Base-by-base conservation (phyloP, 2,113 vertebrate genomes). In the Sceloporus tristichus region DNA sequence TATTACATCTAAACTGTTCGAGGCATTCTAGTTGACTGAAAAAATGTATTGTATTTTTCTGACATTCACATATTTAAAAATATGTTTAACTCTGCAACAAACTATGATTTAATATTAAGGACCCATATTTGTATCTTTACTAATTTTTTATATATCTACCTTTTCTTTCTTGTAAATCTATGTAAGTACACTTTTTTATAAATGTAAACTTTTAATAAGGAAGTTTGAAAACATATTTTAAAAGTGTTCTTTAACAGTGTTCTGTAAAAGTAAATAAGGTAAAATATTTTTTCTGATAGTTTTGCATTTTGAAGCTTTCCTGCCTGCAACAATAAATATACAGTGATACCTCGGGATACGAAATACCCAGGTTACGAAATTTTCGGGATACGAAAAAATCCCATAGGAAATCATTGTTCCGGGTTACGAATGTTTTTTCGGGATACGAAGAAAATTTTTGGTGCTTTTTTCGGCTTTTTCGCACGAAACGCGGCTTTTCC, bases 41-140 rank as follows among this genome's bases (percentile, higher is more conserved):
- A 96, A 92, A 93, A 96, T 91, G 91, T 91, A 88, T 90, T 88
- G 81, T 71, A 88, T 90, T 94, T 93, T 90, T 82, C 81, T 84
- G 90, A 90, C 94, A 93, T 95, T 88, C 88, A 94, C 83, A 93
- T 91, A 95, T 89, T 85, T 62, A 84, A 85, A 82, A 84, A 68
- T 56, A 53, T 84, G 89, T 87, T 79, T 65, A 86, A 18, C 19
- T 48, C 82, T 48, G 59, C n/a, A 90, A 90, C 86, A 85, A 73
- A 84, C 34, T 29, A 56, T 89, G 48, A 87, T 90, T 59, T 91
- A 82, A 75, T 85, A 74, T 87, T 94, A 91, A 71, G 79, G 82
- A 93, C 83, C 87, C 81, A 42, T 16, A 53, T 38, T 82, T 76
- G 75, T 40, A 74, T 79, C 86, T 93, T 59, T 53, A 84, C 6